A percentile compares a stretch with the other conserved stretches of the same genome.
Conservation (phyloP, 2,888 invertebrate genomes). For the Dusona sp. region DNA sequence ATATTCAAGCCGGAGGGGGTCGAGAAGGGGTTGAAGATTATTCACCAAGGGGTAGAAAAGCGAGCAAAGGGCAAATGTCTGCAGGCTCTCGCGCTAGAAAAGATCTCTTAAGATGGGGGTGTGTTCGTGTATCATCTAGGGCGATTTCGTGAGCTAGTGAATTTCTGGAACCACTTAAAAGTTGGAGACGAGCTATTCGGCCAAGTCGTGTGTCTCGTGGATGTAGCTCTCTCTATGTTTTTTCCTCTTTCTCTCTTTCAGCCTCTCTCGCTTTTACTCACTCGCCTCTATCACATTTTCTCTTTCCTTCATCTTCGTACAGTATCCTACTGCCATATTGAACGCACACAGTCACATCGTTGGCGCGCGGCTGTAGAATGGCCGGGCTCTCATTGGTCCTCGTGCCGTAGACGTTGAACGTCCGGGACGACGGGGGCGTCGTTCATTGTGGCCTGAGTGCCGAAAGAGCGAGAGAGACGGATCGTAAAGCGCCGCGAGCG, state of each 20-base stretch:
- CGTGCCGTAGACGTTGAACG: slow-evolving; percentile 75
- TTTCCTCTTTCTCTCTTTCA: slow-evolving; percentile 2
- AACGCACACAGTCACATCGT: slow-evolving; percentile 71
- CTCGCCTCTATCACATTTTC: slow-evolving; percentile 1
- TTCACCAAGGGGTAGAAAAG: slow-evolving; percentile 15
- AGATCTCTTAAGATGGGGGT: slow-evolving; percentile 14
- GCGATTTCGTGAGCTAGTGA: slow-evolving; percentile 63
- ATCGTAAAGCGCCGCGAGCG: slow-evolving; percentile 36
- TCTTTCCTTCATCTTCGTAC: slow-evolving; percentile 68
- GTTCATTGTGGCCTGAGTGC: slow-evolving; percentile 38
- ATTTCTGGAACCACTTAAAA: slow-evolving; percentile 75
- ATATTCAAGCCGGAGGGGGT: slow-evolving; percentile 24
- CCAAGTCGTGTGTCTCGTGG: slow-evolving; percentile 67
- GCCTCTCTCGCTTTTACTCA: slow-evolving; percentile 4
- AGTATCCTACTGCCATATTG: slow-evolving; percentile 82
- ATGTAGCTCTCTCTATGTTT: slow-evolving; percentile 19
- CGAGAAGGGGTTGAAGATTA: slow-evolving; percentile 45
- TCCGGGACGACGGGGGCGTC: slow-evolving; percentile 66
- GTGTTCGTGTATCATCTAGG: slow-evolving; percentile 36
- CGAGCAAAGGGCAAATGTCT: slow-evolving; percentile 50
- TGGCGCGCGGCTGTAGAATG: slow-evolving; percentile 64
- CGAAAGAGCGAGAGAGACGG: slow-evolving; percentile 42
- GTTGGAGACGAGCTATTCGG: slow-evolving; percentile 74
- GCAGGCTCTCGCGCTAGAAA: slow-evolving; percentile 18
- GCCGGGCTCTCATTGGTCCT: slow-evolving; percentile 75